Evolutionary conservation across 1,140 invertebrate species (phyloP), one percentile per base, ranked within the genome.

Genomic region (Oreohelix idahoensis): DNA sequence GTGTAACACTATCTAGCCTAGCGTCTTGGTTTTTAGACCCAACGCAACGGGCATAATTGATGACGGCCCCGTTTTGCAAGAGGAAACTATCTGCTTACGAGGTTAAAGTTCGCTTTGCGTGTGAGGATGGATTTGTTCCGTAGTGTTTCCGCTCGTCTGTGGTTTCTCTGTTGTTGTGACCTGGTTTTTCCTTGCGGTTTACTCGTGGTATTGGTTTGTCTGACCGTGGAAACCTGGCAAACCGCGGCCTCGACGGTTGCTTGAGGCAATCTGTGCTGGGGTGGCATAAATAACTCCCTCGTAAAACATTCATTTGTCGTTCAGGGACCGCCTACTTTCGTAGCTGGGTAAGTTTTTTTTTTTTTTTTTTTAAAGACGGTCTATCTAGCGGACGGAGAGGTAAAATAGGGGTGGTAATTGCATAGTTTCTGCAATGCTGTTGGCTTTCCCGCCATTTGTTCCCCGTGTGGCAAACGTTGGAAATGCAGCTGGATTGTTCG

Each of bases 261-360:
- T n/a, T 26, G 32, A 32, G 26, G 58, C 32, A 10, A 8, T 10
- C 8, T 10, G 26, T 66, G 2, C 70, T 13, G 8, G 70, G 70
- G 70, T 71, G 70, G 70, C 36, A 71, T 71, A 71, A 71, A 71
- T 71, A n/a, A 71, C 36, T 23, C 70, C 32, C 70, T 71, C 29
- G n/a, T 71, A 2, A 71, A 71, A 71, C 70, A 71, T 71, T 71
- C 70, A 71, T 36, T 36, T 10, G n/a, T 35, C 29, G n/a, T 8
- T 8, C 36, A 10, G 70, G 70, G 70, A 71, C 10, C 70, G 70
- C 70, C 70, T 71, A 71, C 70, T 71, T 71, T 66, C 23, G 8
- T 66, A 32, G 63, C 32, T 32, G 5, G 63, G 42, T 45, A 45
- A 45, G 15, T 8, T 5, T 15, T 45, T 5, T 45, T 45, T 45